These are phyloP conservation scores for Zosterops lateralis DNA, from an alignment of 2,113 vertebrate genomes.

Conservation along the genomic window DNA sequence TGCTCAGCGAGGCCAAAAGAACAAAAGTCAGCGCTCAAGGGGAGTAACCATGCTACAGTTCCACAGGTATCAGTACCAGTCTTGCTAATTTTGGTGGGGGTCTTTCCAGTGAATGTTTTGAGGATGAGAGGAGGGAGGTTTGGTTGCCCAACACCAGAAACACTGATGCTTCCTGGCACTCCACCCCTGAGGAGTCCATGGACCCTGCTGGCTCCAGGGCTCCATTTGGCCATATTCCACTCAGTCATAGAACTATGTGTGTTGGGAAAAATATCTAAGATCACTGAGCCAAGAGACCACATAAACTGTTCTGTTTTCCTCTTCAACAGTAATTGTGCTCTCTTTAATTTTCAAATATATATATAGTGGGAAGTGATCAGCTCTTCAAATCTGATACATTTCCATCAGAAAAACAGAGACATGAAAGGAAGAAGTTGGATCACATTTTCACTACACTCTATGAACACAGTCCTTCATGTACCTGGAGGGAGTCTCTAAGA, in stretches of 20 bases:
- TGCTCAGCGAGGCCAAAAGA: rapidly evolving
- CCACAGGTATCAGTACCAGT: rapidly evolving
- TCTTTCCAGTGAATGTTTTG: not conserved
- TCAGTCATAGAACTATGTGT: rapidly evolving
- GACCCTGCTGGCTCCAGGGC: not conserved
- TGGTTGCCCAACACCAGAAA: not conserved
- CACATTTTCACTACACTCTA: not conserved
- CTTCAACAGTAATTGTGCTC: not conserved
- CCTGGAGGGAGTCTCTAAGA: not conserved
- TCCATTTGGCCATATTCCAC: not conserved
- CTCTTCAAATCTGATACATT: not conserved
- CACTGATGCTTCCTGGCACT: not conserved
- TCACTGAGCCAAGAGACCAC: not conserved
- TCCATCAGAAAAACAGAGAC: not conserved
- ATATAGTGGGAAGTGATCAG: not conserved
- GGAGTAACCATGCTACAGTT: rapidly evolving
- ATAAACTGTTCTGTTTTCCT: not conserved
- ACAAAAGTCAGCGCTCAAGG: rapidly evolving
- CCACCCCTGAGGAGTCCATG: rapidly evolving
- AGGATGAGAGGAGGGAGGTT: rapidly evolving
- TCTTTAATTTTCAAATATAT: not conserved
- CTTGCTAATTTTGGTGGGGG: not conserved
- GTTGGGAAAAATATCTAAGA: not conserved
- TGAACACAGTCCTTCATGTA: not conserved
- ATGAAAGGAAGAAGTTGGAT: not conserved